Evolutionary conservation across 2,113 vertebrate genomes (phyloP).

Genomic region (Stigmatopora argus): DNA sequence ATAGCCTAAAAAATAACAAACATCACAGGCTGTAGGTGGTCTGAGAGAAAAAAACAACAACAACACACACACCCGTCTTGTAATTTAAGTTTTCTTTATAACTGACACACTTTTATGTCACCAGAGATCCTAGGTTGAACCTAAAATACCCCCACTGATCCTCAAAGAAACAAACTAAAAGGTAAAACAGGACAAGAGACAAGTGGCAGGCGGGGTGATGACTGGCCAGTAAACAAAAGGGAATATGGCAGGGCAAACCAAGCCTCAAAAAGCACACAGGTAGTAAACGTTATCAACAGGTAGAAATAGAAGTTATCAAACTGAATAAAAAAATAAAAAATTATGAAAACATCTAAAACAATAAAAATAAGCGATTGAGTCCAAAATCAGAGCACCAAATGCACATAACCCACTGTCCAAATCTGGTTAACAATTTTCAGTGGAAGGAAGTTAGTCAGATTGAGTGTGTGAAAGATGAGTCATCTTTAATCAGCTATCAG

Average conservation of each 20-base stretch:
- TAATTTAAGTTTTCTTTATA: not conserved
- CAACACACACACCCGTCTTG: too few species aligned
- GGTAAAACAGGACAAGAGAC: not conserved
- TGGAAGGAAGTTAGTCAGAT: too few species aligned
- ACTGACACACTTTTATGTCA: slow-evolving; percentile 2
- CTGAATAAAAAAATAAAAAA: not conserved
- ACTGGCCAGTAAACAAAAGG: not conserved
- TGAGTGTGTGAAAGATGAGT: too few species aligned
- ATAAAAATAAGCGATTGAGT: too few species aligned
- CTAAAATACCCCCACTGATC: not conserved
- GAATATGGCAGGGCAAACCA: not conserved
- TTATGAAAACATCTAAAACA: not conserved
- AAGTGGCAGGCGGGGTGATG: not conserved
- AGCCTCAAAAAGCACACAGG: not conserved
- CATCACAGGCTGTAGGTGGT: too few species aligned
- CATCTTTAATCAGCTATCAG: too few species aligned
- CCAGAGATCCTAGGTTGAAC: not conserved
- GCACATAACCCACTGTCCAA: too few species aligned
- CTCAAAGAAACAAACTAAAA: not conserved
- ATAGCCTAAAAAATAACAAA: too few species aligned
- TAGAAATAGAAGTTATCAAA: not conserved
- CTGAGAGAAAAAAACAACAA: too few species aligned
- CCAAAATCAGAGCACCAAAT: too few species aligned
- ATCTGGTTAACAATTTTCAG: too few species aligned
- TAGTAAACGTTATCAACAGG: not conserved